Conservation (phyloP, 2,888 invertebrate genomes). For the Pterostichus niger region DNA sequence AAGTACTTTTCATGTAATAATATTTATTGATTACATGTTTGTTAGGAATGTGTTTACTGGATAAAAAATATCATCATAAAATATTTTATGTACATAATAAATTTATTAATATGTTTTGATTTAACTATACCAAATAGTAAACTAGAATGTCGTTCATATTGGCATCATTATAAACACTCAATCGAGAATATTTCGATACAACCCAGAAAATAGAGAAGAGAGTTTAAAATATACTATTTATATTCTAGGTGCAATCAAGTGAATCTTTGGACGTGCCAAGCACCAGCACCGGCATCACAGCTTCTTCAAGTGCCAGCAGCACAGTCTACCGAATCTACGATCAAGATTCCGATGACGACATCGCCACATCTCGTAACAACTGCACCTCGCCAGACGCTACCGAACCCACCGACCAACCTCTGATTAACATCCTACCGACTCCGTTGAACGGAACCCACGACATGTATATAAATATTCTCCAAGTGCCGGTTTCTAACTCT, state of each 20-base stretch:
- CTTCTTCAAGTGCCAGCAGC: slow-evolving; percentile 67
- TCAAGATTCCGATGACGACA: slow-evolving; percentile 83
- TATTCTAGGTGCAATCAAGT: slow-evolving; percentile 72
- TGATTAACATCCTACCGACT: slow-evolving; percentile 81
- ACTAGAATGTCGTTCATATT: too few relatives aligned
- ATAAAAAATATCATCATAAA: too few relatives aligned
- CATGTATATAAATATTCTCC: slow-evolving; percentile 74
- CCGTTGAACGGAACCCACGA: slow-evolving; percentile 80
- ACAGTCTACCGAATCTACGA: slow-evolving; percentile 77
- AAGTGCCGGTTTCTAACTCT: slow-evolving; percentile 72
- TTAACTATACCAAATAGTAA: too few relatives aligned
- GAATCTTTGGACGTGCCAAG: slow-evolving; percentile 81
- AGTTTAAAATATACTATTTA: neutral
- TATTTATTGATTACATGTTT: too few relatives aligned
- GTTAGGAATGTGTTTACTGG: too few relatives aligned
- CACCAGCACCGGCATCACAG: slow-evolving; percentile 81
- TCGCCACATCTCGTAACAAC: slow-evolving; percentile 73
- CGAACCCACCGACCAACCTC: slow-evolving; percentile 73
- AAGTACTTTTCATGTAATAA: too few relatives aligned
- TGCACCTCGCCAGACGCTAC: slow-evolving; percentile 44
- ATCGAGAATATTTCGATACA: too few relatives aligned
- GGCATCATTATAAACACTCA: too few relatives aligned
- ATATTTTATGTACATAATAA: too few relatives aligned
- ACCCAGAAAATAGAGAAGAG: too few relatives aligned
- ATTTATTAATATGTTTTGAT: neutral